phyloP scores from a whole-genome alignment of 2,113 vertebrate genomes.

The Labeo catla region DNA sequence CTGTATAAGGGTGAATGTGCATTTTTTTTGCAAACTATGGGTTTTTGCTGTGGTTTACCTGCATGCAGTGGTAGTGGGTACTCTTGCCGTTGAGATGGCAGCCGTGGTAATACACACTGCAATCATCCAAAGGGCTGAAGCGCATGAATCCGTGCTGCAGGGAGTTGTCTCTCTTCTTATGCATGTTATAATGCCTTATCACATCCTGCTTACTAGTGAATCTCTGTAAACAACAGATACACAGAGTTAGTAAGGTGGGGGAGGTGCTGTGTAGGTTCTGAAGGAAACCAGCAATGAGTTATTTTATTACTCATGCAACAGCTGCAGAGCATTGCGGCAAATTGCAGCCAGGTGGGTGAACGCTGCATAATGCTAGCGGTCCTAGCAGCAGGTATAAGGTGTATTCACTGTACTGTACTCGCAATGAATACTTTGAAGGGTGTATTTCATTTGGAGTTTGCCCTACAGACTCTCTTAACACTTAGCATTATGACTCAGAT shows the following conservation, averaged over 20 bases:
- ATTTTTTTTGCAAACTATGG: neutral
- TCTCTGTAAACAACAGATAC: constrained; percentile 84
- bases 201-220: constrained; percentile 99
- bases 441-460: neutral
- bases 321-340: constrained; percentile 74
- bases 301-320: constrained; percentile 77
- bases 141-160: constrained; percentile 99
- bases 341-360: constrained; percentile 64
- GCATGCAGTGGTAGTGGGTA: constrained; percentile 99
- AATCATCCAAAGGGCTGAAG: constrained; percentile 99
- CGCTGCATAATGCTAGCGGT: constrained; percentile 57
- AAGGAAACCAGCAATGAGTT: constrained; percentile 72
- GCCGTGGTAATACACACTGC: constrained; percentile 97
- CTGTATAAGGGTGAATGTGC: constrained; percentile 9
- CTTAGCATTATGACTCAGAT: neutral
- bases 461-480: neutral
- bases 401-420: neutral
- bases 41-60: constrained; percentile 77
- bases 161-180: constrained; percentile 99
- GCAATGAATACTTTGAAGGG: neutral
- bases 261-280: constrained; percentile 24
- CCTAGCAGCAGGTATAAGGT: constrained; percentile 1
- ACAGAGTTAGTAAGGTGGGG: constrained; percentile 34
- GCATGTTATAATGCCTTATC: constrained; percentile 99
- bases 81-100: constrained; percentile 99